Base-by-base conservation (phyloP, 2,888 invertebrate genomes). In the Acrobasis suavella region DNA sequence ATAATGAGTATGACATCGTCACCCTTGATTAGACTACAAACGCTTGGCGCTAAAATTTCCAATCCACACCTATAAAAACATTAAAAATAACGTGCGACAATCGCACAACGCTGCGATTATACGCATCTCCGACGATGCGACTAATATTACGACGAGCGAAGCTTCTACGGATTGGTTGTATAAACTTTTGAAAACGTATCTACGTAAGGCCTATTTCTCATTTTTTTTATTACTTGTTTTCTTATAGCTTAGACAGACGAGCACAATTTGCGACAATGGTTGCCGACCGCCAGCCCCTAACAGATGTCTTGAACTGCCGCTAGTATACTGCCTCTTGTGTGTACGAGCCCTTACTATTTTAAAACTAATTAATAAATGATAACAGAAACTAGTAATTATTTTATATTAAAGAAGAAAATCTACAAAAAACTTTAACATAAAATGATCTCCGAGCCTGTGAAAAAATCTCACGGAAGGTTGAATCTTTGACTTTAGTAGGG, bases 101-200 rank as follows among this genome's bases (percentile, higher is more conserved):
- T 52, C 38, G 22, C 37, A 16, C 10, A 39, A 9, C 39, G 17
- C 17, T 51, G 39, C 51, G 51, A 51, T 51, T 39, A 49, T 22
- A 32, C 49, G 49, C 38, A 60, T 39, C 46, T 54, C 54, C 61
- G 54, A 61, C 61, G 61, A 49, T 49, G 62, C 60, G 60, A 60
- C 50, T 39, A 55, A 62, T 14, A 10, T 55, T 62, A 62, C 62
- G 62, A 62, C 62, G 62, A 62, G 62, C 62, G 62, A 62, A 62
- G 62, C 62, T 38, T 55, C 62, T 62, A 55, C 32, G n/a, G n/a
- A 32, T 52, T 46, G 14, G 32, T 55, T 61, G 55, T 62, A 16
- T 22, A 50, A 39, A 32, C 14, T 50, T 55, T 49, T 16, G 5
- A 50, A 49, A 62, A 37, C 37, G 55, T 55, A n/a, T n/a, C n/a